Evolutionary conservation across 2,888 invertebrate genomes (phyloP), one percentile per base, ranked within the genome.

Genomic region (Entomobrya multifasciata): DNA sequence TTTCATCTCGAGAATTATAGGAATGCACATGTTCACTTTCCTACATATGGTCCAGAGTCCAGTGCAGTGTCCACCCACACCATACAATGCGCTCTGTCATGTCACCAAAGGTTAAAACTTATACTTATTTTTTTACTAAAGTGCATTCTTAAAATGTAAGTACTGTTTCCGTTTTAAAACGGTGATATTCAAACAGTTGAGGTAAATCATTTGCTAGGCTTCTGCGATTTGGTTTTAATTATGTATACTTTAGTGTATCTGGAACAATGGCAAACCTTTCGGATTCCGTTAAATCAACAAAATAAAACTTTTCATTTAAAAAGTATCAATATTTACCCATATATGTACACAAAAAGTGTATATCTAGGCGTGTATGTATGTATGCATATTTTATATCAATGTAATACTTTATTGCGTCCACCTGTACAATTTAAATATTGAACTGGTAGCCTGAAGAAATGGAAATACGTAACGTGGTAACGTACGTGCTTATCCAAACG

Each of bases 341-440:
- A 36, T 27, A 10, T 25, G 57, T 17, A 52, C 6, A 13, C 27
- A 67, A 6, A 22, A 11, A 5, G 15, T 49, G 49, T 13, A 10
- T 15, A 49, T 49, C 2, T 20, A 13, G n/a, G n/a, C n/a, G 11
- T 22, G 10, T 22, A 44, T 41, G 20, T 1, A 4, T 22, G 22
- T 22, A 36, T 25, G 15, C 47, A 25, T 44, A 25, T 57, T 22
- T n/a, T 70, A 25, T 47, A n/a, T 36, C 15, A 41, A 36, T 10
- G 22, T 70, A 70, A 49, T 70, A 52, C 36, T 72, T 49, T 47
- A 47, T 47, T 25, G 20, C 10, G 70, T 47, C 44, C 70, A 70
- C 70, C 70, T 70, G 70, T 15, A 70, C 70, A 70, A 47, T 47
- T 47, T 47, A n/a, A 65, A 65, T 65, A 60, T 60, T 67, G 17